Base-by-base conservation (phyloP, 2,797 vertebrate species). In the Pangasius krempfi region DNA sequence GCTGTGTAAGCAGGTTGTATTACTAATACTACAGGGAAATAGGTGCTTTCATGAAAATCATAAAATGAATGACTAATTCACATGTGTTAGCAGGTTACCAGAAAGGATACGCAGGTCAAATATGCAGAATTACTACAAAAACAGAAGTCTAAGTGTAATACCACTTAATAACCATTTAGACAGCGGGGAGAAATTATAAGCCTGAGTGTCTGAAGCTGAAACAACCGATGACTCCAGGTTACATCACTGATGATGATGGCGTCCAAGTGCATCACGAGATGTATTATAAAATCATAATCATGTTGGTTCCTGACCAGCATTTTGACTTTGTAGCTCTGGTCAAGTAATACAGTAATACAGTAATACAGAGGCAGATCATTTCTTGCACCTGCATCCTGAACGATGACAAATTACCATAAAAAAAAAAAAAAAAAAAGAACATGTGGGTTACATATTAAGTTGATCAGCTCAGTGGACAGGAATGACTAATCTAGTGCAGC, bases 11-110 rank as follows among this genome's bases (percentile, higher is more conserved):
- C 50, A 72, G 44, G 37, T 22, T 72, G 12, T 87, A 47, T 73
- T 73, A 86, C 70, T 58, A 60, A 86, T 44, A 70, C 40, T 68
- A 60, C 40, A 86, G 14, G 72, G 85, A 89, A 75, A 44, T 66
- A 72, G 40, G 27, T 18, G 27, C 40, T 56, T 60, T 40, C 50
- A 56, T 25, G 33, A 84, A 60, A 66, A 37, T 33, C 80, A 16
- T 66, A 33, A 62, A 62, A 60, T 52, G 25, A 87, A 80, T 80
- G 60, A 75, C 68, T 78, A 66, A 76, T 52, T 54, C 72, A 25
- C 64, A 18, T 86, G 72, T 79, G 58, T 68, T 68, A 66, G 27
- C n/a, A 20, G 44, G 44, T 47, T 47, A 47, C 44, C 44, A 47
- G 44, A 47, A 47, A 47, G 44, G 44, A 47, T 47, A 47, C 68